Evolutionary conservation across 2,797 vertebrate species (phyloP).

Genomic region (Gastrophryne carolinensis): DNA sequence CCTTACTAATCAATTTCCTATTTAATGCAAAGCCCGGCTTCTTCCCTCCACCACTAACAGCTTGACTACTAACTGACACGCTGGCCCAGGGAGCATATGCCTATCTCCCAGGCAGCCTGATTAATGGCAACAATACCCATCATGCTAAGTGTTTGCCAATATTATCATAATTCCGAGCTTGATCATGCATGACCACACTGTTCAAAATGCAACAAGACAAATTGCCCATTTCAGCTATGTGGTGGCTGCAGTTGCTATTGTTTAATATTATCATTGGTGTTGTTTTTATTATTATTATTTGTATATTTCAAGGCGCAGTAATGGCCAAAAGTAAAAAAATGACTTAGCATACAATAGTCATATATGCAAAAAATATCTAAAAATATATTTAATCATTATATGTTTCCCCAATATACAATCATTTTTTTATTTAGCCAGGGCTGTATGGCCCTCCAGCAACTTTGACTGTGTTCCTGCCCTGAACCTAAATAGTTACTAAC

Average conservation of each 20-base stretch:
- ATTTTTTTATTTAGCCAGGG: too few species aligned
- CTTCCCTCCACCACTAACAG: constrained; percentile 24
- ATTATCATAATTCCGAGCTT: constrained; percentile 13
- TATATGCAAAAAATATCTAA: too few species aligned
- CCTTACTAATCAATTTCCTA: constrained; percentile 37
- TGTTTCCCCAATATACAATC: too few species aligned
- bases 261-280: too few species aligned
- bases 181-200: constrained; percentile 14
- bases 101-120: constrained; percentile 23
- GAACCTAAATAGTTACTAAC: too few species aligned
- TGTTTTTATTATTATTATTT: too few species aligned
- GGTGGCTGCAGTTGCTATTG: background rate
- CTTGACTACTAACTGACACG: constrained; percentile 34
- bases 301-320: too few species aligned
- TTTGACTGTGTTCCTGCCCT: too few species aligned
- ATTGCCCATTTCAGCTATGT: background rate
- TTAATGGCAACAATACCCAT: constrained; percentile 28
- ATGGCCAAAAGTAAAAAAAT: too few species aligned
- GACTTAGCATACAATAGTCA: too few species aligned
- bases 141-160: constrained; percentile 14
- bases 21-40: constrained; percentile 24
- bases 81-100: constrained; percentile 20
- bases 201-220: constrained; percentile 16
- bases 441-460: too few species aligned
- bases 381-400: too few species aligned